Evolutionary conservation across 2,888 invertebrate genomes (phyloP).

Genomic region (Diloba caeruleocephala): DNA sequence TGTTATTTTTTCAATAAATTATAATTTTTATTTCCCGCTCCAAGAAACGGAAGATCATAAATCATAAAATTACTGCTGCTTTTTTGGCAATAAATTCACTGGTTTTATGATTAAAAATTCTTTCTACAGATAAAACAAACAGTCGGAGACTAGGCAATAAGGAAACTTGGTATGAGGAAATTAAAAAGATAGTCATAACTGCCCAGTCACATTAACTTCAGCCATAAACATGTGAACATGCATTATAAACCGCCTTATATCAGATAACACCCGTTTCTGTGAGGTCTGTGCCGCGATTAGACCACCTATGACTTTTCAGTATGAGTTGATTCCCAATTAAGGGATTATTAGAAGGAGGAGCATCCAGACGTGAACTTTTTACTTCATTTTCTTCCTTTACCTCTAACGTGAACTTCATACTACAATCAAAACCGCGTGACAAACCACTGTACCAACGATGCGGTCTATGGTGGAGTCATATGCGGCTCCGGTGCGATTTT

Average conservation of each 20-base stretch:
- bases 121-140: constrained; percentile 41
- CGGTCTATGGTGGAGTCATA: too few relatives aligned
- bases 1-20: constrained; percentile 21
- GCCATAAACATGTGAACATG: constrained; percentile 20
- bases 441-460: too few relatives aligned
- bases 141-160: constrained; percentile 25
- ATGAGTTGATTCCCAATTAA: constrained; percentile 21
- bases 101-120: constrained; percentile 32
- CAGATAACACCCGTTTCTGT: constrained; percentile 8
- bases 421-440: too few relatives aligned
- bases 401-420: too few relatives aligned
- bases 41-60: constrained; percentile 16
- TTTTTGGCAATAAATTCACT: constrained; percentile 37
- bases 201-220: constrained; percentile 27
- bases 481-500: too few relatives aligned
- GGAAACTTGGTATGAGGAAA: constrained; percentile 45
- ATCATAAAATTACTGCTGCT: constrained; percentile 23
- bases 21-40: constrained; percentile 4
- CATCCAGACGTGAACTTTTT: too few relatives aligned
- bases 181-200: constrained; percentile 28
- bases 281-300: background rate
- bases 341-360: background rate
- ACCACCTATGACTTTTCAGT: constrained; percentile 1
- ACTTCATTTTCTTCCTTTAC: too few relatives aligned
- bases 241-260: constrained; percentile 27